Evolutionary conservation across 2,113 vertebrate genomes (phyloP).

Genomic region (Charina bottae): DNA sequence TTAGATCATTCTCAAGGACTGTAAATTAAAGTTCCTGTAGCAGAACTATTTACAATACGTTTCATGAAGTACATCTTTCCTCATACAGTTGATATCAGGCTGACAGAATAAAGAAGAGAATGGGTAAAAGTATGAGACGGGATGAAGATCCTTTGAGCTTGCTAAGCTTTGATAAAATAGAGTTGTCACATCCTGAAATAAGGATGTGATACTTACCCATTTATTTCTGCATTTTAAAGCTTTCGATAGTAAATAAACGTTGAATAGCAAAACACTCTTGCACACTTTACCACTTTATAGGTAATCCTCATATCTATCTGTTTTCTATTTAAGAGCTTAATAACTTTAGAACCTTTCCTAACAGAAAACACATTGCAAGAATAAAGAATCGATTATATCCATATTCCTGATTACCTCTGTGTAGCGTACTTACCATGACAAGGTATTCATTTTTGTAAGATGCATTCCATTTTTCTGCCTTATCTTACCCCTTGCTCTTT

Average conservation of each 20-base stretch:
- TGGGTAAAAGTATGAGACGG: neutral
- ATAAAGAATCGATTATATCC: conserved; percentile 69
- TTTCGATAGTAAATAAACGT: conserved; percentile 30
- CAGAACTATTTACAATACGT: neutral
- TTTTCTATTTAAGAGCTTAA: conserved; percentile 45
- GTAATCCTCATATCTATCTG: conserved; percentile 49
- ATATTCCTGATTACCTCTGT: conserved; percentile 64
- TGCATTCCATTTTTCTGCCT: conserved; percentile 53
- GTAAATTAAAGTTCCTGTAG: neutral
- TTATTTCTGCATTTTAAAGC: conserved; percentile 18
- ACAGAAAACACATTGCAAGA: conserved; percentile 38
- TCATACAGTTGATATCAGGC: neutral
- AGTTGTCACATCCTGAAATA: neutral
- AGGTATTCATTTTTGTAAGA: conserved; percentile 75
- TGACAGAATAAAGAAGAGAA: neutral
- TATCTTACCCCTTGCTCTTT: conserved; percentile 65
- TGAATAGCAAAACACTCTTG: conserved; percentile 42
- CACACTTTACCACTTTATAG: conserved; percentile 26
- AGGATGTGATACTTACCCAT: neutral
- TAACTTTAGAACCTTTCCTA: conserved; percentile 52
- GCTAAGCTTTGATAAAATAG: neutral
- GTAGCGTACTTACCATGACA: conserved; percentile 70
- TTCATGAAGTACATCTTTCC: neutral
- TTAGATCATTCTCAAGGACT: neutral
- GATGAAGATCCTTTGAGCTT: neutral